Conservation (phyloP, 2,888 invertebrate genomes). For the Deroplatys truncata region DNA sequence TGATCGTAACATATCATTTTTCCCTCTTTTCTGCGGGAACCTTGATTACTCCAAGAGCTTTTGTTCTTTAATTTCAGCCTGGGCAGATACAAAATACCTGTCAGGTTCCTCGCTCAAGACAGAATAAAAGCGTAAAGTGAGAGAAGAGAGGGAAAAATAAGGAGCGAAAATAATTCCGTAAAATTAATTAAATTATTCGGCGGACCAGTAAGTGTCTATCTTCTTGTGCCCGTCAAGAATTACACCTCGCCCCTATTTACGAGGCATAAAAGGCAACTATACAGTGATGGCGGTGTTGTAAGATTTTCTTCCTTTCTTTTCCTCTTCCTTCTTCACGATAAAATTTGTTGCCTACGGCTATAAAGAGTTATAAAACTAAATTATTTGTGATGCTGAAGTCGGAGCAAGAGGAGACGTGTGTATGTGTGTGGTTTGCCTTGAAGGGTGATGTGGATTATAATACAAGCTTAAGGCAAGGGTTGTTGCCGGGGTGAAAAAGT, state of each 20-base stretch:
- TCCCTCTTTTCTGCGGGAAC: too few relatives aligned
- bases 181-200: background rate
- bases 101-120: background rate
- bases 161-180: background rate
- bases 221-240: background rate
- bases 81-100: too few relatives aligned
- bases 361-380: slow-evolving; percentile 5
- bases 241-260: background rate
- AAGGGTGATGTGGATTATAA: background rate
- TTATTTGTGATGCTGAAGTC: background rate
- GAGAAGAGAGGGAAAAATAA: background rate
- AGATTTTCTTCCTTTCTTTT: background rate
- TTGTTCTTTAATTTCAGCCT: too few relatives aligned
- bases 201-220: background rate
- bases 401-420: background rate
- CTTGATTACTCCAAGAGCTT: too few relatives aligned
- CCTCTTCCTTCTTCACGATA: background rate
- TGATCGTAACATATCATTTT: too few relatives aligned
- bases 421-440: too few relatives aligned
- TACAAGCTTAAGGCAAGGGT: background rate
- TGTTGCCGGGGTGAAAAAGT: background rate
- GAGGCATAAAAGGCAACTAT: background rate
- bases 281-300: background rate
- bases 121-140: background rate
- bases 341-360: background rate